Evolutionary conservation across 2,888 invertebrate genomes (phyloP).

Genomic region (Cartodere bifasciata): DNA sequence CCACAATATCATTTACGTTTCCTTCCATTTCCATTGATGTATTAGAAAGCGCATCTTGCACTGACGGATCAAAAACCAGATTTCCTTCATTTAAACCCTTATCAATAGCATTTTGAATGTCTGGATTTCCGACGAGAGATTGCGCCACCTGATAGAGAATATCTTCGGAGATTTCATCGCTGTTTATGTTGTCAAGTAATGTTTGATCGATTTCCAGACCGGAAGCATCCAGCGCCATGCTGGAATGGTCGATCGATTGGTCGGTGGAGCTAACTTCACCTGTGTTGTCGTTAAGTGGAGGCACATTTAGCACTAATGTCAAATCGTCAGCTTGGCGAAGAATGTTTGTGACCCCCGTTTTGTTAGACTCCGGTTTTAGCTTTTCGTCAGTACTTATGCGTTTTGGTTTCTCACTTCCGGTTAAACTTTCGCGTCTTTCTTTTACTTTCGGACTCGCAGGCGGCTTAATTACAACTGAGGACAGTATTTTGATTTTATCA

Average conservation of each 20-base stretch:
- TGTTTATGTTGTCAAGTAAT: slow-evolving; percentile 44
- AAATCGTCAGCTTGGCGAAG: no score
- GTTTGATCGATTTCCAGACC: slow-evolving; percentile 48
- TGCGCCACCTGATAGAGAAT: slow-evolving; percentile 62
- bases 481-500: slow-evolving; percentile 6
- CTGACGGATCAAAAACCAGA: slow-evolving; percentile 27
- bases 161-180: slow-evolving; percentile 58
- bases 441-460: slow-evolving; percentile 3
- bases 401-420: slow-evolving; percentile 1
- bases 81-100: slow-evolving; percentile 38
- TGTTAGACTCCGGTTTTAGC: background rate
- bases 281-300: no score
- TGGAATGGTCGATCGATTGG: slow-evolving; percentile 19
- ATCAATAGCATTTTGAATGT: slow-evolving; percentile 59
- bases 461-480: background rate
- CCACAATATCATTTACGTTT: slow-evolving; percentile 3
- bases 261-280: no score
- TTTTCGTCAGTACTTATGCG: slow-evolving; percentile 1
- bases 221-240: slow-evolving; percentile 39
- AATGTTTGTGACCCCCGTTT: slow-evolving; percentile 2
- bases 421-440: background rate
- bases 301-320: no score
- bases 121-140: slow-evolving; percentile 49
- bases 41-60: no score
- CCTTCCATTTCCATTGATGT: no score